These are phyloP conservation scores for Bombycilla garrulus DNA, from an alignment of 2,113 vertebrate species.

Conservation along the genomic window DNA sequence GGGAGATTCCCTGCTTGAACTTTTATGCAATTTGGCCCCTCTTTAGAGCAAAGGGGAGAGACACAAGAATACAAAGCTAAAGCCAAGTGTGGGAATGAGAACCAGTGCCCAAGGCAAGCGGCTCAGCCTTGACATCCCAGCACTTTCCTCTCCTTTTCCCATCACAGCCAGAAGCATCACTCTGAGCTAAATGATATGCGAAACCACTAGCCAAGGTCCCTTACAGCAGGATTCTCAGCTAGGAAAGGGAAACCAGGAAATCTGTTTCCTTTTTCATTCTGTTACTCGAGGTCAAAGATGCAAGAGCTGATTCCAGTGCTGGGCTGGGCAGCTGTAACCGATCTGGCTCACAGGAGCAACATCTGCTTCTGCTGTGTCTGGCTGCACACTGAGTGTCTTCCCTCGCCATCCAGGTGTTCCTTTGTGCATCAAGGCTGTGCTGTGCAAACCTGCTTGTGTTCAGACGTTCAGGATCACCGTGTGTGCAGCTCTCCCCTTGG, in stretches of 20 bases:
- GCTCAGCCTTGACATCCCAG: neutral
- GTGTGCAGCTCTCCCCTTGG: neutral
- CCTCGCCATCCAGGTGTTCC: neutral
- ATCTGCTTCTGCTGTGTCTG: neutral
- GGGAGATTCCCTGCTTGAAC: neutral
- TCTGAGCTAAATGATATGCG: neutral
- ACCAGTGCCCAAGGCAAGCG: accelerated
- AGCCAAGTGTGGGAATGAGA: accelerated
- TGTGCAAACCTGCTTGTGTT: neutral
- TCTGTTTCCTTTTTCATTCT: neutral
- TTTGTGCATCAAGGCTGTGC: neutral
- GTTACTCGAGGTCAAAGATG: neutral
- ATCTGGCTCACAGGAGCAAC: neutral
- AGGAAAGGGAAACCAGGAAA: neutral
- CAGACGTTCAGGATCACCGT: accelerated
- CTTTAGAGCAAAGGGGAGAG: neutral
- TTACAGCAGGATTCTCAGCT: neutral
- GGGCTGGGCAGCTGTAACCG: neutral
- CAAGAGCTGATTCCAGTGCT: neutral
- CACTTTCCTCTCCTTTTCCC: neutral
- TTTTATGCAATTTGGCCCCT: neutral
- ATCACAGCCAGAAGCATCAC: neutral
- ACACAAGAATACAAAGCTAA: neutral
- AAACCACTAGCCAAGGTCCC: neutral
- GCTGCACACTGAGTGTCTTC: neutral